Conservation (phyloP, 2,113 vertebrate species). For the Phalacrocorax pelagicus region DNA sequence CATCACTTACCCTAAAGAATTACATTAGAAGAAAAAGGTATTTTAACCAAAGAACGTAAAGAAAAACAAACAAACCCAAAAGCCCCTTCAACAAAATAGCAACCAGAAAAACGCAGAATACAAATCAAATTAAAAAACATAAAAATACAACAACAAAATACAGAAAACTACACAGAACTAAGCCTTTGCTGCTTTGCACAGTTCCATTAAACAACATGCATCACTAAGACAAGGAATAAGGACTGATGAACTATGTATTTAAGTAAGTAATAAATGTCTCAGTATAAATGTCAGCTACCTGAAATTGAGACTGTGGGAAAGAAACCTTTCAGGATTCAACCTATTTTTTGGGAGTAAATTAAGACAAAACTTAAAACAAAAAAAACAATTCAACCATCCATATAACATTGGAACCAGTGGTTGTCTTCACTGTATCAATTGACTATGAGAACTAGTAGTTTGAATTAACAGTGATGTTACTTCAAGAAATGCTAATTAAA, state of each 20-base stretch:
- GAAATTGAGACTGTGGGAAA: background rate
- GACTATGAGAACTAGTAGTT: background rate
- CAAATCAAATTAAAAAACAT: background rate
- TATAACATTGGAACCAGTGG: background rate
- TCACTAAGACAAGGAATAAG: background rate
- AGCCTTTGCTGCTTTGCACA: background rate
- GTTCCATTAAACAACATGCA: background rate
- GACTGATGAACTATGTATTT: background rate
- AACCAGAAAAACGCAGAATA: background rate
- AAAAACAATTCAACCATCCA: background rate
- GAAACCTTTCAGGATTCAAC: background rate
- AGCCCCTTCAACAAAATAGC: background rate
- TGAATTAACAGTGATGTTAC: background rate
- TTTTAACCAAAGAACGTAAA: background rate
- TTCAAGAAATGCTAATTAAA: conserved; percentile 9
- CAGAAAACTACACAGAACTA: background rate
- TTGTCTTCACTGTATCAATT: background rate
- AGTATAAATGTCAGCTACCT: background rate
- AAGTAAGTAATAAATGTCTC: background rate
- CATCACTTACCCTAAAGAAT: conserved; percentile 91
- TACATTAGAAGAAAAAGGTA: background rate
- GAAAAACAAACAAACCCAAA: background rate
- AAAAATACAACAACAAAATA: background rate
- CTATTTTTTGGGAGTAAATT: background rate
- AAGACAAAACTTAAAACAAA: background rate